Percentiles rank a stretch among this genome's conserved stretches.
Conservation (phyloP, 2,797 vertebrate genomes). For the Eulemur coronatus region DNA sequence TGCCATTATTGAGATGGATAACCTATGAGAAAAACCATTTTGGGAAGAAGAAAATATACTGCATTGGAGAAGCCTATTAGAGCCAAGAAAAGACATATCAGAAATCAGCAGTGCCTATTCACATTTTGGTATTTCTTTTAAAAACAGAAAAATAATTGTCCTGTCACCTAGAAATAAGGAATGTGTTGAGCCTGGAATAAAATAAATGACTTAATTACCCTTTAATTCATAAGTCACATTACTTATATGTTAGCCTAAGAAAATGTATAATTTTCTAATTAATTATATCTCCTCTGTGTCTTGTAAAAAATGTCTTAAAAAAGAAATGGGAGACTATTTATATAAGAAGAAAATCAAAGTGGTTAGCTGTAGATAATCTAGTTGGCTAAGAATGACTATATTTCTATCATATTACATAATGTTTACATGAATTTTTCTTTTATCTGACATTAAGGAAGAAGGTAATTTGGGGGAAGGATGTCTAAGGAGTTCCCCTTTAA, state of each 20-base stretch:
- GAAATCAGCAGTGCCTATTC: neutral
- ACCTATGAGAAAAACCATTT: neutral
- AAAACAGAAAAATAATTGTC: neutral
- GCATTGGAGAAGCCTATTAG: neutral
- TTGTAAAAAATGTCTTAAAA: neutral
- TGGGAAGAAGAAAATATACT: neutral
- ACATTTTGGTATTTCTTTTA: neutral
- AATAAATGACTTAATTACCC: neutral
- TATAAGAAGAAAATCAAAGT: neutral
- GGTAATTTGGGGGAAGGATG: neutral
- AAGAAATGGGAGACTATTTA: neutral
- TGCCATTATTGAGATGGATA: neutral
- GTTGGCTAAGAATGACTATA: neutral
- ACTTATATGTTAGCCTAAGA: neutral
- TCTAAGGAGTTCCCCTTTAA: neutral
- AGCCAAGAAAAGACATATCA: neutral
- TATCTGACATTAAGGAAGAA: neutral
- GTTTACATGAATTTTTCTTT: neutral
- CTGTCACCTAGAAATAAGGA: neutral
- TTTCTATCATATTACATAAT: neutral
- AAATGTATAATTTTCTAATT: neutral
- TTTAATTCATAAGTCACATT: neutral
- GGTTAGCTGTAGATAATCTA: neutral
- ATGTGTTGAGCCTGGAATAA: neutral
- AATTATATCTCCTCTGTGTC: neutral